Conservation (phyloP, 2,113 vertebrate species). For the Pao palembangensis region DNA sequence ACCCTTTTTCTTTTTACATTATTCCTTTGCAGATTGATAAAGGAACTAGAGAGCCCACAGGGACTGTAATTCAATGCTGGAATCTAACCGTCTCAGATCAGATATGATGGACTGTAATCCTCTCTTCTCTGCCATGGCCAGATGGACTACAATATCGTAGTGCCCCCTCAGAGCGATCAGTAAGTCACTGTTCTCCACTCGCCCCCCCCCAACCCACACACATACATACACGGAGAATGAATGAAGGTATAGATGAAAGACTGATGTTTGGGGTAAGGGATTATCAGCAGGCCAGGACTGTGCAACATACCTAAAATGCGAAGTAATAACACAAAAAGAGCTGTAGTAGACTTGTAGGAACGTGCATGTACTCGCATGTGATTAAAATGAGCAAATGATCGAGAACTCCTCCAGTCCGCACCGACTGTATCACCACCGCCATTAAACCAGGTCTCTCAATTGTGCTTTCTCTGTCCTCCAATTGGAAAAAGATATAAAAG, state of each 20-base stretch:
- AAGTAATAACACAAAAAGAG: conserved; percentile 11
- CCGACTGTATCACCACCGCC: conserved; percentile 1
- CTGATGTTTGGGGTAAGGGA: conserved; percentile 11
- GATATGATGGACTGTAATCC: conserved; percentile 75
- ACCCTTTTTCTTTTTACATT: conserved; percentile 20
- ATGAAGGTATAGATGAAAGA: conserved; percentile 9
- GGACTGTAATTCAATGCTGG: conserved; percentile 69
- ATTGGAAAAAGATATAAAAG: conserved; percentile 37
- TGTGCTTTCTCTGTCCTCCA: conserved; percentile 19
- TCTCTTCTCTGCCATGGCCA: conserved; percentile 55
- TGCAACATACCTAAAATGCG: neutral
- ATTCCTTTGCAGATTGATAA: conserved; percentile 71
- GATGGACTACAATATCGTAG: conserved; percentile 49
- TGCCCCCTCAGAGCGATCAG: conserved; percentile 34
- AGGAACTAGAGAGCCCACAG: conserved; percentile 59
- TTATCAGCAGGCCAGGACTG: conserved; percentile 15
- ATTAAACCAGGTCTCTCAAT: conserved; percentile 34
- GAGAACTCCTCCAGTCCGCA: conserved; percentile 20
- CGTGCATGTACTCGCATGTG: conserved; percentile 50
- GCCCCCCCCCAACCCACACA: neutral
- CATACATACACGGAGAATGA: neutral
- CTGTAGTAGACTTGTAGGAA: conserved; percentile 32
- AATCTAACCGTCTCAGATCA: conserved; percentile 69
- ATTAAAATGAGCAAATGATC: conserved; percentile 50
- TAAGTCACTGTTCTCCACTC: conserved; percentile 18